Evolutionary conservation across 2,888 invertebrate genomes (phyloP), one percentile per base, ranked within the genome.

Genomic region (Nomada ruficornis): DNA sequence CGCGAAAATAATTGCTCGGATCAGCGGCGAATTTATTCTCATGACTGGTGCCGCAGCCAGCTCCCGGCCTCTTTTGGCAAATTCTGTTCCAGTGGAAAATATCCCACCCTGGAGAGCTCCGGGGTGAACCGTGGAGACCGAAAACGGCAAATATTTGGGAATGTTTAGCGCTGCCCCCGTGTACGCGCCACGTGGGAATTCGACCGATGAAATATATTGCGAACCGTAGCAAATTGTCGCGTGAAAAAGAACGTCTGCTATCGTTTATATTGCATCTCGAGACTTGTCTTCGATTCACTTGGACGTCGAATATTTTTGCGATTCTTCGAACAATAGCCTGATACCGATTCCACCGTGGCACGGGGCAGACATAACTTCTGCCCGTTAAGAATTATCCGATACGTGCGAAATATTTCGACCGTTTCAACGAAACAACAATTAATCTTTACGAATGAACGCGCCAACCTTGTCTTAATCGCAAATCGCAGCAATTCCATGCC

Each of bases 1-100:
- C 44, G 72, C 36, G 26, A 64, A 54, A 81, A 81, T 73, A 74
- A 74, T 74, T 62, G 65, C 79, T 26, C 50, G 42, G 70, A 65
- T 67, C 69, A 70, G 0, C 26, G 67, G 20, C 5, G 50, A 78
- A 78, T 78, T 78, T 73, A 69, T 69, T 26, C 65, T 9, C 29
- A 5, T 42, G n/a, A 13, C 36, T 36, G 36, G 36, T 5, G 36
- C 36, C 13, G 11, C 23, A 18, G 23, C 26, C 11, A 42, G 9
- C 2, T 23, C 26, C 50, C 11, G 11, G n/a, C 18, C 20, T 52
- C 13, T 44, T 44, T 69, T n/a, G 50, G 15, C 23, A 26, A 60
- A 55, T 73, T 69, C 20, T 26, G 54, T 54, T 60, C 23, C 47
- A 2, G 2, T 2, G 3, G 64, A 54, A 62, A 70, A 60, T 60